Percentiles rank a stretch among this genome's conserved stretches.
phyloP scores from a whole-genome alignment of 2,797 vertebrate genomes.

The Hybognathus amarus region DNA sequence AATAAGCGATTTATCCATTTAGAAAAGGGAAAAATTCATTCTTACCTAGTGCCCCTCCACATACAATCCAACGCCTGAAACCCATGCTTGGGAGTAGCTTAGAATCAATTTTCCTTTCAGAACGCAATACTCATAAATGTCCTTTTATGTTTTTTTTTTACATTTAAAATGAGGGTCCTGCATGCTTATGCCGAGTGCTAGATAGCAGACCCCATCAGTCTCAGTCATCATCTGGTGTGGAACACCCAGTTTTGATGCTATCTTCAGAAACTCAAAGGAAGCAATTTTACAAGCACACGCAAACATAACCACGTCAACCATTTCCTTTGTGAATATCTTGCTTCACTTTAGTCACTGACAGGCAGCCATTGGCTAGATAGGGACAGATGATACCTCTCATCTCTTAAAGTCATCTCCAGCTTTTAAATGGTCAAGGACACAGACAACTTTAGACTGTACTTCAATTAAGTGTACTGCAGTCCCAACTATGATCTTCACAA shows the following conservation, averaged over 20 bases:
- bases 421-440: conserved; percentile 7
- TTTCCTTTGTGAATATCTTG: conserved; percentile 70
- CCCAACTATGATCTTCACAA: background rate
- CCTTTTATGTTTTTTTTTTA: background rate
- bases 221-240: conserved; percentile 42
- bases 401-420: conserved; percentile 1
- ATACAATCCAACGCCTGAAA: conserved; percentile 81
- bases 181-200: background rate
- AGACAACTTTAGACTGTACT: background rate
- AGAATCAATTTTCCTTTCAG: background rate
- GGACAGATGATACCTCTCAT: conserved; percentile 16
- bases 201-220: background rate
- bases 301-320: conserved; percentile 67
- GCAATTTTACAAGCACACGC: conserved; percentile 69
- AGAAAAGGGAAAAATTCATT: background rate
- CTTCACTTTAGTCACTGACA: background rate
- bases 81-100: conserved; percentile 70
- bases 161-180: background rate
- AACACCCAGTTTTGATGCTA: conserved; percentile 69
- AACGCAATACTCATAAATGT: background rate
- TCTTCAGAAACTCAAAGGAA: conserved; percentile 74
- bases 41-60: conserved; percentile 81
- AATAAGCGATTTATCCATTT: background rate
- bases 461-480: conserved; percentile 3
- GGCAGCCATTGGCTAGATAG: background rate